These are phyloP conservation scores for Antedon bifida DNA, from an alignment of 35 echinoderm and acorn worm genomes.

Conservation along the genomic window DNA sequence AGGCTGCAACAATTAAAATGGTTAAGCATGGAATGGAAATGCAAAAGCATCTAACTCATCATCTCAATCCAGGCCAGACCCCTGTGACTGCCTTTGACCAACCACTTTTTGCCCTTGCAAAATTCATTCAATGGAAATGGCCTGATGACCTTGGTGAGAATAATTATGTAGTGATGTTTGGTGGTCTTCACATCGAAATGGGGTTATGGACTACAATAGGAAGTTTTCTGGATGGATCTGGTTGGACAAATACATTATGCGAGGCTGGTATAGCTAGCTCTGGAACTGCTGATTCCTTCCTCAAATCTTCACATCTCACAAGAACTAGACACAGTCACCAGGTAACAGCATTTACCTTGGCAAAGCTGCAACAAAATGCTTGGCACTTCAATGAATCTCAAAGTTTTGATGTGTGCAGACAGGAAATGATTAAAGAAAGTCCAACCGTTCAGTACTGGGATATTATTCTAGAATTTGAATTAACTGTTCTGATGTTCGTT, in stretches of 20 bases:
- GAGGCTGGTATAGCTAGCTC: constrained; percentile 26
- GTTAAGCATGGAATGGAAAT: background rate
- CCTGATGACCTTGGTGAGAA: constrained; percentile 27
- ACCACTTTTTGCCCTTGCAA: constrained; percentile 23
- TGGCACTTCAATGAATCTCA: background rate
- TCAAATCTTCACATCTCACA: constrained; percentile 9
- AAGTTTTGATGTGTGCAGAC: background rate
- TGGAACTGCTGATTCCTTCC: constrained; percentile 43
- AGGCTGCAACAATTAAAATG: background rate
- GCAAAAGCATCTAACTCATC: background rate
- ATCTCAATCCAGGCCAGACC: constrained; percentile 37
- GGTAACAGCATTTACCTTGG: constrained; percentile 16
- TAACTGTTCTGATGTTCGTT: constrained; percentile 7
- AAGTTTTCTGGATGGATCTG: constrained; percentile 21
- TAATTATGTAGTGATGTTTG: constrained; percentile 26
- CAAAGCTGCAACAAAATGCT: constrained; percentile 15
- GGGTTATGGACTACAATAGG: constrained; percentile 27
- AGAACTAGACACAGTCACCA: constrained; percentile 33
- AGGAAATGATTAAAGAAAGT: background rate
- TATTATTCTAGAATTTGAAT: background rate
- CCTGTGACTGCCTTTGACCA: constrained; percentile 48
- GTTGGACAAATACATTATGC: constrained; percentile 31
- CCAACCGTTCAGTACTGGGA: background rate
- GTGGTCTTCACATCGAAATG: no score
- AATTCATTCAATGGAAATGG: constrained; percentile 43